Evolutionary conservation across 2,797 vertebrate species (phyloP).

Genomic region (Iguana delicatissima): DNA sequence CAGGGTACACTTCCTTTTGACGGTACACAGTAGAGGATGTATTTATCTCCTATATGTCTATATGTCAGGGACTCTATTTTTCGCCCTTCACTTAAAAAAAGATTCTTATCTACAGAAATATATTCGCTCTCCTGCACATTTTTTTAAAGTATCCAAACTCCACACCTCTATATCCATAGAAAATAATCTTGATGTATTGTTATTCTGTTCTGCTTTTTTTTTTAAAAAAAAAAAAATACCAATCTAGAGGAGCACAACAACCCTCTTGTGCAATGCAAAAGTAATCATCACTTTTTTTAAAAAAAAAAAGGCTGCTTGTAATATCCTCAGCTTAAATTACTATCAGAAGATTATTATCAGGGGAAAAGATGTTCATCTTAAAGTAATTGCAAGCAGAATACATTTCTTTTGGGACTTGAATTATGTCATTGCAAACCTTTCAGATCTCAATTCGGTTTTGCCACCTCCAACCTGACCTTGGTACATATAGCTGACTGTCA

Average conservation of each 20-base stretch:
- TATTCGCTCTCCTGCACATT: neutral
- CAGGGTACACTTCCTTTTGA: neutral
- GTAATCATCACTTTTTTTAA: neutral
- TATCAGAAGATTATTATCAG: neutral
- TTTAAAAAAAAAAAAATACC: neutral
- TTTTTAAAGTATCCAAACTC: neutral
- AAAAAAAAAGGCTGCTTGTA: neutral
- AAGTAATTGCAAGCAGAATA: neutral
- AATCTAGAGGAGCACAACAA: neutral
- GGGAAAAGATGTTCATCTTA: neutral
- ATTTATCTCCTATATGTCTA: neutral
- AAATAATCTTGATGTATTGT: neutral
- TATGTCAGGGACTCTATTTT: neutral
- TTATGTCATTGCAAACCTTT: neutral
- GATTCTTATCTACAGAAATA: neutral
- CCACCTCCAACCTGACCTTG: neutral
- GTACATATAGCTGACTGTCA: neutral
- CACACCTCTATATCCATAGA: neutral
- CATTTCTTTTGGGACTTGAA: neutral
- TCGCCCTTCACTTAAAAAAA: neutral
- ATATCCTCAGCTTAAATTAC: neutral
- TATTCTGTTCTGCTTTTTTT: neutral
- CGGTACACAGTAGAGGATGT: neutral
- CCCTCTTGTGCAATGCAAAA: neutral
- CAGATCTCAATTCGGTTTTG: neutral